Evolutionary conservation across 2,113 vertebrate genomes (phyloP), one percentile per base, ranked within the genome.

Genomic region (Rana temporaria): DNA sequence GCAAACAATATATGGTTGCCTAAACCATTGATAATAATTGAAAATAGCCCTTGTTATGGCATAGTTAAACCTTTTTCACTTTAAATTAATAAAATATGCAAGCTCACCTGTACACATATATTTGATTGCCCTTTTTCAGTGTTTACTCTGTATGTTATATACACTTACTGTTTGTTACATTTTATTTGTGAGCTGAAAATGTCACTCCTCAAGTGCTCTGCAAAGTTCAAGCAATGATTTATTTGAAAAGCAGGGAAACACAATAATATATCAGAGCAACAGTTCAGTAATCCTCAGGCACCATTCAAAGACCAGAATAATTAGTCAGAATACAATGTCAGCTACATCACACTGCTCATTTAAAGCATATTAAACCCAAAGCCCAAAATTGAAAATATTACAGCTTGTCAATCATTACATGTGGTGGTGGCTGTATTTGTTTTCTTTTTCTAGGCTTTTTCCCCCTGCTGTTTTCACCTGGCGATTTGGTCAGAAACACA

Each of bases 141-240:
- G 56, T 60, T 75, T 62, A 62, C 19, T 42, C 7, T 15, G 32
- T 62, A 16, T 75, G 56, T 75, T 78, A 66, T 78, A 34, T 38
- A 79, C 53, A 68, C 55, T 79, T 42, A 34, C 30, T 79, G 55
- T 68, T 69, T 69, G 65, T 60, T 68, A 55, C 52, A 69, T 79
- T 70, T 70, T 79, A 69, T 70, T 67, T 69, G 53, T 59, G 78
- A 79, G 57, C 55, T 79, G 19, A 42, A 79, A 79, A 79, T 69
- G 78, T 69, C 78, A 79, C 52, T 57, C 55, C 30, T 69, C 66
- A 79, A 79, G 65, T 69, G 52, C 24, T 68, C 26, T 60, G 65
- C 30, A 79, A 79, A 79, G 78, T 79, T 79, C 78, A 79, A 53
- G 59, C 78, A 79, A 66, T 79, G 77, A 79, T 79, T 79, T 79